These are phyloP conservation scores for Grammomys surdaster DNA, from an alignment of 2,113 vertebrate species.

Conservation along the genomic window DNA sequence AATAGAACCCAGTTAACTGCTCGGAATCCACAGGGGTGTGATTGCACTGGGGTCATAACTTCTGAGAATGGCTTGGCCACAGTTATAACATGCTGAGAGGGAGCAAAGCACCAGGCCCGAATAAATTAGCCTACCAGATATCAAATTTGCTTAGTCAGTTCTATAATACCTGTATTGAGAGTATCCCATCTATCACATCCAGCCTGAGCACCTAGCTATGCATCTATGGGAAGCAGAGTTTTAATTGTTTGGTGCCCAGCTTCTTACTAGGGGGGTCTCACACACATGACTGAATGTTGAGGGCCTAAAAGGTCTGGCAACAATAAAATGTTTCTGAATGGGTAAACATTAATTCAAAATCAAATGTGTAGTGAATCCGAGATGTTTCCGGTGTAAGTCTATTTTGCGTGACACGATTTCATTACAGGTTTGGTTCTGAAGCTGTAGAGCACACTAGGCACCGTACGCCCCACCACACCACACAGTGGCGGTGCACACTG, in stretches of 20 bases:
- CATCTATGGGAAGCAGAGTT: background rate
- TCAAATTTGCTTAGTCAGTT: background rate
- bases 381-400: background rate
- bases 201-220: background rate
- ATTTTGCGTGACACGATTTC: no score
- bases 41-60: conserved; percentile 55
- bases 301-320: background rate
- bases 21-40: conserved; percentile 52
- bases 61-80: conserved; percentile 54
- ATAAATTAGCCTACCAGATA: conserved; percentile 44
- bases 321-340: background rate
- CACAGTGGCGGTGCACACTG: no score
- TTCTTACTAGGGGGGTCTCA: no score
- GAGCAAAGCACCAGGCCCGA: background rate
- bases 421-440: background rate
- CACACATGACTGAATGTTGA: background rate
- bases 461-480: accelerated
- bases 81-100: conserved; percentile 41
- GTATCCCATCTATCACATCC: accelerated
- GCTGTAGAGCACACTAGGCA: background rate
- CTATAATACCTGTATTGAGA: background rate
- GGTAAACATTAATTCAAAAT: background rate
- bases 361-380: background rate
- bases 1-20: conserved; percentile 66
- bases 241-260: background rate